Percentiles rank a stretch among this genome's conserved stretches.
Evolutionary conservation across 2,113 vertebrate genomes (phyloP).

Genomic region (Colossoma macropomum): DNA sequence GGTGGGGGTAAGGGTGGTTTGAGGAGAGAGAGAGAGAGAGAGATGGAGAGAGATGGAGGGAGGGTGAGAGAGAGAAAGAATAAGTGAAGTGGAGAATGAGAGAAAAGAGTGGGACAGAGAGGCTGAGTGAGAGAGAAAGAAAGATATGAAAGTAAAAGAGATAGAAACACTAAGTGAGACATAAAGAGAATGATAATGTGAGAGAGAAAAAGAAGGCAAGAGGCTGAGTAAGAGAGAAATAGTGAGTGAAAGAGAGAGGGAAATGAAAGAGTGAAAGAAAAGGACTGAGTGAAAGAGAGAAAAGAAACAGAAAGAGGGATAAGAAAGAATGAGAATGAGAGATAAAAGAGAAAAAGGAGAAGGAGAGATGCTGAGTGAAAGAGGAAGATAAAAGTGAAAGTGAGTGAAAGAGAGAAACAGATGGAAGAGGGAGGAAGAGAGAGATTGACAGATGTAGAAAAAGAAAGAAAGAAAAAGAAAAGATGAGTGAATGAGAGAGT

Average conservation of each 20-base stretch:
- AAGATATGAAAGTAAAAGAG: background rate
- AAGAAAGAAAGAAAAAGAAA: too few relatives aligned
- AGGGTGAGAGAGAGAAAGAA: background rate
- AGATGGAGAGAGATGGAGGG: conserved; percentile 24
- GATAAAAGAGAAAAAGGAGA: background rate
- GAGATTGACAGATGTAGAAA: too few relatives aligned
- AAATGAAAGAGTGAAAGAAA: background rate
- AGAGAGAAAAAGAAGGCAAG: too few relatives aligned
- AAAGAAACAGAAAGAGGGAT: background rate
- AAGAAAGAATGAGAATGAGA: too few relatives aligned
- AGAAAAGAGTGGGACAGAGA: too few relatives aligned
- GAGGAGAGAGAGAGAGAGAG: conserved; percentile 12
- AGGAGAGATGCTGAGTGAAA: background rate
- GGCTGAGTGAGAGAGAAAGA: too few relatives aligned
- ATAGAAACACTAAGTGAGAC: background rate
- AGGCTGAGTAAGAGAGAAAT: background rate
- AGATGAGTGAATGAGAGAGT: too few relatives aligned
- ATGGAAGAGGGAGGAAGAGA: too few relatives aligned
- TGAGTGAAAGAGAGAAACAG: background rate
- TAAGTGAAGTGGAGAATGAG: too few relatives aligned
- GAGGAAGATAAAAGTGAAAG: conserved; percentile 19
- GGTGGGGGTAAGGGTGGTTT: conserved; percentile 29
- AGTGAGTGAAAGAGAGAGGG: too few relatives aligned
- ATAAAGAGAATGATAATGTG: too few relatives aligned
- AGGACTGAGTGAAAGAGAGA: background rate